Evolutionary conservation across 2,113 vertebrate species (phyloP), one percentile per base, ranked within the genome.

Genomic region (Apodemus sylvaticus): DNA sequence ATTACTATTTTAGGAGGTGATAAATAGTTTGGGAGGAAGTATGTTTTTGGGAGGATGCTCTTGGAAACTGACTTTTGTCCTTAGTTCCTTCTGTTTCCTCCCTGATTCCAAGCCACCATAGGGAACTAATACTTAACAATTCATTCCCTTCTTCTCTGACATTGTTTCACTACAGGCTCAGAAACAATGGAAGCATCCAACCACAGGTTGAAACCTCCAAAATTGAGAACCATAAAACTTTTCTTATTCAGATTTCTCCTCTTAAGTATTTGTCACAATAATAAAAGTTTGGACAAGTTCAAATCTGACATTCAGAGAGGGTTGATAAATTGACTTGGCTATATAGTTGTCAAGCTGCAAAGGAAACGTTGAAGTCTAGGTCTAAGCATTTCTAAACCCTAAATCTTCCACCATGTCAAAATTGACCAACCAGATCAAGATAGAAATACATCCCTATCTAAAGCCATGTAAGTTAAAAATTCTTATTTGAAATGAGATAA

Each of bases 401-500:
- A 86, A 62, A 76, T 12, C 53, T 45, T 88, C 8, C 7, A 64
- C 22, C 70, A 87, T 68, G 24, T 51, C 42, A 86, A 71, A 90
- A 90, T 51, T 60, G 7, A 58, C 31, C 60, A 85, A 13, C 34
- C 64, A 64, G 36, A 83, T 86, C 42, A 96, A 62, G 16, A 13
- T 68, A 76, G 36, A 86, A 96, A 91, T 94, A 58, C 55, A 91
- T 86, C 1, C 5, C 90, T 86, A 86, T 79, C 7, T 96, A 73
- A 91, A 91, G 16, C 29, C 68, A 16, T 51, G 2, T 31, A 81
- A 82, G 9, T 74, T 97, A 86, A 58, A 94, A 13, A 82, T 42
- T 64, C 22, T 76, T 92, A 48, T 17, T 94, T 79, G 66, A 93
- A 97, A 86, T 53, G 68, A 48, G 0, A 13, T 16, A 74, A 4